Evolutionary conservation across 2,113 vertebrate genomes (phyloP).

Genomic region (Salvelinus fontinalis): DNA sequence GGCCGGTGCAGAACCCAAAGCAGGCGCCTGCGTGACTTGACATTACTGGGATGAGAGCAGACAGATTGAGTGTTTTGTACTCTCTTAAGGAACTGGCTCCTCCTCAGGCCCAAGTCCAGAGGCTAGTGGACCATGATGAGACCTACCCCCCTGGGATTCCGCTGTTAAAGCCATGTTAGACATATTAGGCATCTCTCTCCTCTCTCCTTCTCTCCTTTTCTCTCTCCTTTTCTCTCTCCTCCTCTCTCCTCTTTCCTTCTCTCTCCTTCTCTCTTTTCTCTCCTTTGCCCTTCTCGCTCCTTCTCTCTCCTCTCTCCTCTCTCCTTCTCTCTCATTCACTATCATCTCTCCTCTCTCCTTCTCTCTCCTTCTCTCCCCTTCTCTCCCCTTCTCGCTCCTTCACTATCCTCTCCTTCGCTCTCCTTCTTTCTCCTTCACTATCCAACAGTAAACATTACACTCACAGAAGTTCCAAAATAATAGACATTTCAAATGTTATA

Average conservation of each 20-base stretch:
- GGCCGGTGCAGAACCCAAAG: neutral
- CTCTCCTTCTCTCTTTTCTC: neutral
- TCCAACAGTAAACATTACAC: neutral
- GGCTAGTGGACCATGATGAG: too few species aligned
- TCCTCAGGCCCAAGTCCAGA: too few species aligned
- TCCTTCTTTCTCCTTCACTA: neutral
- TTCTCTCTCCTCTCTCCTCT: neutral
- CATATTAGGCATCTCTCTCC: neutral
- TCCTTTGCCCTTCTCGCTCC: neutral
- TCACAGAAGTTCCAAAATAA: neutral
- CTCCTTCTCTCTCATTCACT: neutral
- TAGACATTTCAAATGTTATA: too few species aligned
- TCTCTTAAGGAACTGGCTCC: too few species aligned
- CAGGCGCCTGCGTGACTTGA: constrained; percentile 17
- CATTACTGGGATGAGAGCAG: constrained; percentile 10
- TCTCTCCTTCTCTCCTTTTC: neutral
- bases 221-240: too few species aligned
- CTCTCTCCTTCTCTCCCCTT: neutral
- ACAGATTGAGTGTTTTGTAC: neutral
- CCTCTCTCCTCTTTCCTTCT: neutral
- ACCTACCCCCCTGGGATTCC: too few species aligned
- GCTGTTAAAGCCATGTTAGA: neutral
- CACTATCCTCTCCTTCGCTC: neutral
- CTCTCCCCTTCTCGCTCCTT: neutral
- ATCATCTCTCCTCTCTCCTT: neutral